Evolutionary conservation across 2,797 vertebrate genomes (phyloP).

Genomic region (Sylvia borin): DNA sequence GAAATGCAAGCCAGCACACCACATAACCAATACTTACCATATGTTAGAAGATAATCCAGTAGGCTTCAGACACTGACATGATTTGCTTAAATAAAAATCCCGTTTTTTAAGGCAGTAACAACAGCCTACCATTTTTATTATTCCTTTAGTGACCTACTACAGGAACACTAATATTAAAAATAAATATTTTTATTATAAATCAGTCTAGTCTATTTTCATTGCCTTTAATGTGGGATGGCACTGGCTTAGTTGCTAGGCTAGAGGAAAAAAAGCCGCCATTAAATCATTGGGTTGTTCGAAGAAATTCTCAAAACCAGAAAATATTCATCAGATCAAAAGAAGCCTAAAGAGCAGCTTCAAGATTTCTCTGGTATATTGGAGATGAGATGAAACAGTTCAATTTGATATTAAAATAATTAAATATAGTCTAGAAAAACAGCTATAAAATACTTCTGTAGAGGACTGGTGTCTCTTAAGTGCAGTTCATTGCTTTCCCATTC

Average conservation of each 20-base stretch:
- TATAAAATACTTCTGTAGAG: constrained; percentile 37
- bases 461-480: constrained; percentile 32
- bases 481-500: constrained; percentile 31
- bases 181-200: constrained; percentile 53
- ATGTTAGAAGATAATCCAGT: constrained; percentile 69
- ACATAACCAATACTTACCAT: constrained; percentile 67
- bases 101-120: constrained; percentile 42
- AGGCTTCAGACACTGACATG: constrained; percentile 69
- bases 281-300: constrained; percentile 29
- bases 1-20: constrained; percentile 62
- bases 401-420: constrained; percentile 55
- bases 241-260: constrained; percentile 1
- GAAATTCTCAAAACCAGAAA: constrained; percentile 50
- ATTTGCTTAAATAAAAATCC: constrained; percentile 71
- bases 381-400: constrained; percentile 50
- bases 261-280: constrained; percentile 34
- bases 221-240: not conserved
- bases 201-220: constrained; percentile 12
- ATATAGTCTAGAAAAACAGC: constrained; percentile 31
- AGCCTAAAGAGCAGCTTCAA: constrained; percentile 36
- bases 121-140: constrained; percentile 37
- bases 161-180: constrained; percentile 45
- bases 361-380: constrained; percentile 41
- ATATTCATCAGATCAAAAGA: constrained; percentile 42
- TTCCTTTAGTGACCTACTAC: constrained; percentile 48